Base-by-base conservation (phyloP, 2,797 vertebrate species). In the Pipistrellus nathusii region DNA sequence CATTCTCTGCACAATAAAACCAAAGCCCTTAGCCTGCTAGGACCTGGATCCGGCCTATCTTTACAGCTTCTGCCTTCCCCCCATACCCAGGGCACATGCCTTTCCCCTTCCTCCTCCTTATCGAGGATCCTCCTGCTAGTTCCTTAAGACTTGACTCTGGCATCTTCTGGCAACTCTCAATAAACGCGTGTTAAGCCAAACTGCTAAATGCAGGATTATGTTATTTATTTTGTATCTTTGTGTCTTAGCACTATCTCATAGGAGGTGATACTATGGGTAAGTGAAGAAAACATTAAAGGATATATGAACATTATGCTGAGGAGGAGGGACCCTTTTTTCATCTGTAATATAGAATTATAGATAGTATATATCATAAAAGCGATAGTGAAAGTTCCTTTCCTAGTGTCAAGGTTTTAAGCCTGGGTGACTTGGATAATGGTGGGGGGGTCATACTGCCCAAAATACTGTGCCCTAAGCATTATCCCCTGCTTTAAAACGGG, bases 401-500 rank as follows among this genome's bases (percentile, higher is more conserved):
- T 75, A 55, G 46, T 73, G 57, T 71, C 69, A 78, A 69, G 76
- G 44, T 94, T 88, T 88, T 92, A 89, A 86, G 80, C 71, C 78
- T 87, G 68, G 27, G 20, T 12, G 38, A 57, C 46, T 71, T 94
- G 55, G 57, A 59, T 64, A 84, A 25, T 57, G 82, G 57, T 48
- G 17, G 66, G 38, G 11, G 13, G 14, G 48, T 86, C 59, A 55
- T n/a, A 46, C 62, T 94, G 81, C 91, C 93, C 69, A 48, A 91
- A 95, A 55, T 72, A 71, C n/a, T 85, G 62, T 91, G 46, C 30
- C 18, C 44, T 51, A 55, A 91, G 57, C 81, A 92, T 89, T 87
- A 73, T 95, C 55, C 82, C 88, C 30, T 77, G 66, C 62, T 91
- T 96, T 94, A 91, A 89, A 94, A 91, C 68, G 48, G 64, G 71